Conservation (phyloP, 1,140 invertebrate genomes). For the Nasonia giraulti region DNA sequence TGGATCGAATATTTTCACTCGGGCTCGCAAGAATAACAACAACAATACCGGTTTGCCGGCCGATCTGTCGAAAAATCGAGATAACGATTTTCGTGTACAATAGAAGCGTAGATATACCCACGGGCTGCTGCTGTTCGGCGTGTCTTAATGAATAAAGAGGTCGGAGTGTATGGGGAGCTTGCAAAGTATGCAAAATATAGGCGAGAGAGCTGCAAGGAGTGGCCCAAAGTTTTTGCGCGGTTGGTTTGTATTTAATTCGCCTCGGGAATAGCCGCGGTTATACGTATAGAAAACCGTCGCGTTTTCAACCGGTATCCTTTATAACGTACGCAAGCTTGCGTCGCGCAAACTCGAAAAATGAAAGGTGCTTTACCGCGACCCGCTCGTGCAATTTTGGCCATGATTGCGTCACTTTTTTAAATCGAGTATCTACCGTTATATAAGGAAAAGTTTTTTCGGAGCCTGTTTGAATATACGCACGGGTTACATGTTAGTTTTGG, state of each 20-base stretch:
- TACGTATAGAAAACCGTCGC: no score
- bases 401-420: conserved; percentile 32
- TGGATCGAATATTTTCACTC: neutral
- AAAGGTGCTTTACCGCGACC: neutral
- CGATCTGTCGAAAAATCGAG: neutral
- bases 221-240: neutral
- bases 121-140: no score
- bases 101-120: neutral
- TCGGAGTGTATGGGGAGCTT: neutral
- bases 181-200: neutral
- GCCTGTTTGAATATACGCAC: neutral
- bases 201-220: neutral
- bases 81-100: conserved; percentile 4
- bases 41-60: no score
- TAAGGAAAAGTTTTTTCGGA: neutral
- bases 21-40: no score
- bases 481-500: neutral
- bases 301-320: neutral
- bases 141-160: neutral
- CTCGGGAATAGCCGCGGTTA: no score
- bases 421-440: neutral
- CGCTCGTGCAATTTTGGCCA: conserved; percentile 19
- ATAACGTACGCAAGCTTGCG: neutral
- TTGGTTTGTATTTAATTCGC: neutral
- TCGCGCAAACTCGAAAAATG: neutral